Evolutionary conservation across 2,888 invertebrate genomes (phyloP).

Genomic region (Brachynemurus nebulosus): DNA sequence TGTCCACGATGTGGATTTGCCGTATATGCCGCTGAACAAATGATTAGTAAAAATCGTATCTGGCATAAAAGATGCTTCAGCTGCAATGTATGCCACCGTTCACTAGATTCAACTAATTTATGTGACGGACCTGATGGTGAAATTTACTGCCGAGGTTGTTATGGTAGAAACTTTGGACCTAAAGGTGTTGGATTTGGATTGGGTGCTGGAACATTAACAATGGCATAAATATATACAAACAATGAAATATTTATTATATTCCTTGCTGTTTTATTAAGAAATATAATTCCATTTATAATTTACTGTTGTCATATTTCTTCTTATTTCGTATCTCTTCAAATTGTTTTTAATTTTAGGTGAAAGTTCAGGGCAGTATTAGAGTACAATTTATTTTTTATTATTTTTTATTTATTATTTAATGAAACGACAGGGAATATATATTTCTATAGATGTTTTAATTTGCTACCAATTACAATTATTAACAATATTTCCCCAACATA

Average conservation of each 20-base stretch:
- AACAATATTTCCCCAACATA: too few relatives aligned
- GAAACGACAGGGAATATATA: too few relatives aligned
- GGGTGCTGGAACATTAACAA: conserved; percentile 81
- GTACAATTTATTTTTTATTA: too few relatives aligned
- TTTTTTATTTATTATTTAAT: too few relatives aligned
- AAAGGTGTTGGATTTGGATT: conserved; percentile 83
- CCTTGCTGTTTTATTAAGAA: background rate
- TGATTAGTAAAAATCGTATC: conserved; percentile 83
- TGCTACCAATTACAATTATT: too few relatives aligned
- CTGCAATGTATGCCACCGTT: conserved; percentile 76
- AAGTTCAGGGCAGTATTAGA: too few relatives aligned
- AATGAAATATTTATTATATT: background rate
- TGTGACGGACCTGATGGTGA: conserved; percentile 88
- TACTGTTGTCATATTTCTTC: too few relatives aligned
- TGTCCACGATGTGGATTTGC: conserved; percentile 81
- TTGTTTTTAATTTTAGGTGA: too few relatives aligned
- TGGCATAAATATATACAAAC: conserved; percentile 48
- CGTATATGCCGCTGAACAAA: conserved; percentile 93
- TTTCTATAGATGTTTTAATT: too few relatives aligned
- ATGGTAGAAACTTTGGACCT: conserved; percentile 74
- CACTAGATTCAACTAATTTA: conserved; percentile 75
- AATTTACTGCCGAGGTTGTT: conserved; percentile 86
- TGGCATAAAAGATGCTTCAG: conserved; percentile 93
- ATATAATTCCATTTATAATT: too few relatives aligned
- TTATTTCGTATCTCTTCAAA: too few relatives aligned